These are phyloP conservation scores for Bovichtus variegatus DNA, from an alignment of 2,797 vertebrate species.

Conservation along the genomic window DNA sequence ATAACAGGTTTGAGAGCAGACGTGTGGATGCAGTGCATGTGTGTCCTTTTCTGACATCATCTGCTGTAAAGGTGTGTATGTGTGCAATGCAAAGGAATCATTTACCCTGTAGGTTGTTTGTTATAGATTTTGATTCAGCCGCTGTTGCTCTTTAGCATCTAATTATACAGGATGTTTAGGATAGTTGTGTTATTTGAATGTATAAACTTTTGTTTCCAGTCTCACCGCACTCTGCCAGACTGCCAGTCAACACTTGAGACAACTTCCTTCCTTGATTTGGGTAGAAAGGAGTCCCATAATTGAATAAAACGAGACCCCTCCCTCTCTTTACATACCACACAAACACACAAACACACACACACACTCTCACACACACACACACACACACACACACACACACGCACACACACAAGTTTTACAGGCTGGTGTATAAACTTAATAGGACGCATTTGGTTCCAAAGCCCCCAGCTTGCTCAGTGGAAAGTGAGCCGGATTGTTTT, in stretches of 20 bases:
- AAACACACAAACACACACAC: constrained; percentile 30
- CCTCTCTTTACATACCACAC: constrained; percentile 72
- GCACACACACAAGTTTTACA: constrained; percentile 71
- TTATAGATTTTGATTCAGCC: constrained; percentile 25
- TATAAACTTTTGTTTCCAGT: constrained; percentile 74
- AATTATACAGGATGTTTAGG: constrained; percentile 70
- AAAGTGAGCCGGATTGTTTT: constrained; percentile 81
- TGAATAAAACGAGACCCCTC: constrained; percentile 79
- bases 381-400: constrained; percentile 50
- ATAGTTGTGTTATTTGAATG: constrained; percentile 61
- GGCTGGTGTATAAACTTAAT: constrained; percentile 83
- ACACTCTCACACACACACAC: constrained; percentile 54
- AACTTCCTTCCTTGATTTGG: constrained; percentile 82
- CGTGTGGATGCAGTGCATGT: constrained; percentile 13
- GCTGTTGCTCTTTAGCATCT: constrained; percentile 23
- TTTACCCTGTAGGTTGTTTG: constrained; percentile 28
- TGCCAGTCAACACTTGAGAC: constrained; percentile 77
- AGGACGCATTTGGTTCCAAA: constrained; percentile 80
- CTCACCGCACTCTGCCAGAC: constrained; percentile 74
- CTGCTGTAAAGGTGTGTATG: constrained; percentile 15
- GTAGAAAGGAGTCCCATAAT: constrained; percentile 79
- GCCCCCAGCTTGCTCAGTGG: constrained; percentile 78
- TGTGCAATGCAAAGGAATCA: constrained; percentile 8
- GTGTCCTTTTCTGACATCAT: constrained; percentile 29
- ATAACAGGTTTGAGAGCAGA: constrained; percentile 7